phyloP scores from a whole-genome alignment of 2,888 invertebrate species.

The Ichneumon xanthorius region DNA sequence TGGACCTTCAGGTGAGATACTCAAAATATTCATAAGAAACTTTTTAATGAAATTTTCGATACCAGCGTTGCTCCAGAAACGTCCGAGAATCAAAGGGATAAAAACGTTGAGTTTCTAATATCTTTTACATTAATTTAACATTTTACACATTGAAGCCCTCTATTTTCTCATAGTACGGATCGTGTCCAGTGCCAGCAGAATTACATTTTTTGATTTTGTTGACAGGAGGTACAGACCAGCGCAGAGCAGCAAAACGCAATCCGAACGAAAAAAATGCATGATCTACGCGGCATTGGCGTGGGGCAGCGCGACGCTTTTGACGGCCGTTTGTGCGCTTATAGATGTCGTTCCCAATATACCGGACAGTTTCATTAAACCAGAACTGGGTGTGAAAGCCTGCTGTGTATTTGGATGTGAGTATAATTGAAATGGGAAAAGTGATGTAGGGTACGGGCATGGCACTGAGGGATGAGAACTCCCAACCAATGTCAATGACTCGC shows the following conservation, averaged over 20 bases:
- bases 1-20: background rate
- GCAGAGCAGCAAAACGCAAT: background rate
- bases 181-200: no score
- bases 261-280: background rate
- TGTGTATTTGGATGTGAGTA: constrained; percentile 1
- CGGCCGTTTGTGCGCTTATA: background rate
- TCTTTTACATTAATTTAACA: background rate
- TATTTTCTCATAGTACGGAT: background rate
- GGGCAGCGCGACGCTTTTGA: background rate
- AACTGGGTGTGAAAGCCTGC: background rate
- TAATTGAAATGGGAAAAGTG: background rate
- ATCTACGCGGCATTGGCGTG: background rate
- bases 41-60: background rate
- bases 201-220: background rate
- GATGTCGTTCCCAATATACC: background rate
- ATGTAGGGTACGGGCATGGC: background rate
- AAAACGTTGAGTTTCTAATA: no score
- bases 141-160: background rate
- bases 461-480: no score
- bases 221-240: background rate
- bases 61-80: no score
- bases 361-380: background rate
- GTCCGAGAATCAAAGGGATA: no score
- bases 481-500: no score
- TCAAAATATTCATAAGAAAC: background rate